Evolutionary conservation across 2,113 vertebrate species (phyloP).

Genomic region (Ranitomeya variabilis): DNA sequence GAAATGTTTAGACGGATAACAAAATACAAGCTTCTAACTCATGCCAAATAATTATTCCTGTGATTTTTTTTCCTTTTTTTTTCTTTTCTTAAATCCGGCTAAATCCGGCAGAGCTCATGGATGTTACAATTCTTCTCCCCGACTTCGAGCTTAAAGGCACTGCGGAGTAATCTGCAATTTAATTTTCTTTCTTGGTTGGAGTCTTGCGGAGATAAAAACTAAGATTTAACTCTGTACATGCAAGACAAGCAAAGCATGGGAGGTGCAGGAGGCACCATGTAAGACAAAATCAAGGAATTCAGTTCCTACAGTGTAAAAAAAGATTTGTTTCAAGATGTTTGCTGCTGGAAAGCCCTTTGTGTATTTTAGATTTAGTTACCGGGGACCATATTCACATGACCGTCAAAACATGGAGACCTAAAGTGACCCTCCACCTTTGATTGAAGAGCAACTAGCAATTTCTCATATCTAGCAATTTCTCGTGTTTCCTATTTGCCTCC

Average conservation of each 20-base stretch:
- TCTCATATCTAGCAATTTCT: too few species aligned
- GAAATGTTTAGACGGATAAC: slow-evolving; percentile 52
- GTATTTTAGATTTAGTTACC: background rate
- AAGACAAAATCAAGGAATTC: background rate
- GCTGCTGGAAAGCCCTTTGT: background rate
- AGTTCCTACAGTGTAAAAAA: too few species aligned
- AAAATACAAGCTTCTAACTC: slow-evolving; percentile 49
- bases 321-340: too few species aligned
- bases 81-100: slow-evolving; percentile 53
- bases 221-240: slow-evolving; percentile 50
- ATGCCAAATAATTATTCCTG: slow-evolving; percentile 56
- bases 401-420: too few species aligned
- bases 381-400: too few species aligned
- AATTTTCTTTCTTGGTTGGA: slow-evolving; percentile 52
- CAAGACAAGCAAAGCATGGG: background rate
- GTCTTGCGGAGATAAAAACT: slow-evolving; percentile 46
- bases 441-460: too few species aligned
- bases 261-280: background rate
- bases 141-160: slow-evolving; percentile 52
- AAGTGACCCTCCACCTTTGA: too few species aligned
- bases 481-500: too few species aligned
- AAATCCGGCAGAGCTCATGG: slow-evolving; percentile 53
- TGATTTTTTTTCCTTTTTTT: slow-evolving; percentile 55
- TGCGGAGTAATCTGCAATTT: slow-evolving; percentile 53
- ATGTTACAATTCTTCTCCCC: slow-evolving; percentile 47